These are phyloP conservation scores for Sinocyclocheilus anophthalmus DNA, from an alignment of 2,113 vertebrate species.

Conservation along the genomic window DNA sequence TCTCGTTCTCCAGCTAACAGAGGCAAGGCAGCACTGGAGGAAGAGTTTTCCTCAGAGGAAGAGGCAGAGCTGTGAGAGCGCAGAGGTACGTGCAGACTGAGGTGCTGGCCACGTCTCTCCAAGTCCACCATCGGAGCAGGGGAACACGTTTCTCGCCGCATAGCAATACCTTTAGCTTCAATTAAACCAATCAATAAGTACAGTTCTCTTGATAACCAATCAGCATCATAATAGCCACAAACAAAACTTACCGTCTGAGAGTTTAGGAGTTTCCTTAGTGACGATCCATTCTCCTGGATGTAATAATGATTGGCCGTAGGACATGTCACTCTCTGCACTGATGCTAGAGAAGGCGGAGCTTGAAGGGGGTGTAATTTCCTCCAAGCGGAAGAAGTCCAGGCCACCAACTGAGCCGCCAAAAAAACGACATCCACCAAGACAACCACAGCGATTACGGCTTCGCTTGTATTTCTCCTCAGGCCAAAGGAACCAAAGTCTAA, in stretches of 20 bases:
- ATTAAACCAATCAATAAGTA: background rate
- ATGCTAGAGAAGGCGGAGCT: slow-evolving; percentile 89
- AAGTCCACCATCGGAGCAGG: slow-evolving; percentile 73
- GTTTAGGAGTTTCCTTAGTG: slow-evolving; percentile 87
- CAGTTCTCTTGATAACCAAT: background rate
- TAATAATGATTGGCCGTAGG: slow-evolving; percentile 93
- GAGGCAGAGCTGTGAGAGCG: slow-evolving; percentile 93
- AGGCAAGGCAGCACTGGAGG: slow-evolving; percentile 91
- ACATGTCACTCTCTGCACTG: slow-evolving; percentile 87
- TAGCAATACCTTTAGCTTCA: slow-evolving; percentile 77
- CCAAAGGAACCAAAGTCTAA: slow-evolving; percentile 97
- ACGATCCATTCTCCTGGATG: slow-evolving; percentile 94
- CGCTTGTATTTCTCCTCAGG: slow-evolving; percentile 88
- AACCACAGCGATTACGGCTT: slow-evolving; percentile 91
- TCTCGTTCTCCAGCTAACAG: slow-evolving; percentile 88
- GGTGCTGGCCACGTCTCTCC: slow-evolving; percentile 84
- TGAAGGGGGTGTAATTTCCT: slow-evolving; percentile 91
- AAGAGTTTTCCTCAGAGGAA: slow-evolving; percentile 92
- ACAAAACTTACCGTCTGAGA: slow-evolving; percentile 80
- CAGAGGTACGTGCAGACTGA: slow-evolving; percentile 89
- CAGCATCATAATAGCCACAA: background rate
- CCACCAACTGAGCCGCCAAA: slow-evolving; percentile 88
- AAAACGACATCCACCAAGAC: slow-evolving; percentile 94
- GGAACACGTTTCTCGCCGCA: slow-evolving; percentile 83
- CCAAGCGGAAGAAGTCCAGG: slow-evolving; percentile 91